Base-by-base conservation (phyloP, 1,140 invertebrate genomes). In the Anthonomus grandis region DNA sequence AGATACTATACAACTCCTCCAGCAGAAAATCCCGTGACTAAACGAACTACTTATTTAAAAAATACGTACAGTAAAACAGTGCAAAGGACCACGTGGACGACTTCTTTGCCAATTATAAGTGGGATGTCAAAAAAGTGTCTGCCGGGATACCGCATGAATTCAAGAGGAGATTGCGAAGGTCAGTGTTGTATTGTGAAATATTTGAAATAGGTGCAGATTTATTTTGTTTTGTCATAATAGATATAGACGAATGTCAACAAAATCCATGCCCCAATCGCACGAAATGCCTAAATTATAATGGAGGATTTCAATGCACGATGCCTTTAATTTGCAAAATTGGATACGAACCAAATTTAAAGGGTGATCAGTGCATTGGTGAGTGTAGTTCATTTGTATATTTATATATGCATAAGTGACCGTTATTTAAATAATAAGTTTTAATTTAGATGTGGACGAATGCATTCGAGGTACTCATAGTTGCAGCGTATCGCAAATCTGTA, bases 391-490 rank as follows among this genome's bases (percentile, higher is more conserved):
- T 36, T 12, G 9, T 31, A 31, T 31, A 9, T 9, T 31, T 9
- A 31, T 31, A n/a, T 8, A 6, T 31, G n/a, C 27, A 31, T 8
- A 31, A 31, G 27, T 31, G 6, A 31, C 6, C n/a, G 27, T 31
- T 31, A 31, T 31, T 8, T 31, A n/a, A 6, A n/a, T 31, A 31
- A 31, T 31, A 31, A 8, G n/a, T n/a, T 31, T 31, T 37, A 27
- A 1, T 61, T 45, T 55, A 82, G 83, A 85, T 68, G 75, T 89
- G 6, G 81, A 90, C 65, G 89, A 91, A 66, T 91, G 87, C 62
- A 68, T 74, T 0, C 78, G 80, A 4, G 81, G 81, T 0, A 80
- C 75, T 18, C 84, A 87, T 47, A 79, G 81, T 61, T 93, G 90
- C 65, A 78, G 76, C 0, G 69, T 76, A 0, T 77, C 80, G n/a